A percentile compares a stretch with the other conserved stretches of the same genome.
phyloP scores from a whole-genome alignment of 2,888 invertebrate species.

The Agyllia agylla region DNA sequence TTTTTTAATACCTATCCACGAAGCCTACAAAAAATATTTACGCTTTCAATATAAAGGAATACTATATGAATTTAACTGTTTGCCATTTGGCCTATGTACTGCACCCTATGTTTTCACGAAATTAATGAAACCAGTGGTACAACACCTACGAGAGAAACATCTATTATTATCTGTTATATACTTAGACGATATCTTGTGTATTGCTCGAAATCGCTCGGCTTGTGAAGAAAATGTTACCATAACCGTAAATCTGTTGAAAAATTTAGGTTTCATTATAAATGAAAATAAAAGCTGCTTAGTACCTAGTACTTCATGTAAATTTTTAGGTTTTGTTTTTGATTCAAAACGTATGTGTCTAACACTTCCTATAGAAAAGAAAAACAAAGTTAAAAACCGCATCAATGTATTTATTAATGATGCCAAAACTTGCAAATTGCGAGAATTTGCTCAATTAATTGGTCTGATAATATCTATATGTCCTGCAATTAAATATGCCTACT shows the following conservation, averaged over 20 bases:
- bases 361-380: conserved; percentile 2
- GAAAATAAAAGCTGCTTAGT: conserved; percentile 18
- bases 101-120: conserved; percentile 72
- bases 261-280: conserved; percentile 33
- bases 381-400: background rate
- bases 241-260: background rate
- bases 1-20: conserved; percentile 45
- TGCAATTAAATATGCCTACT: conserved; percentile 45
- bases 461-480: conserved; percentile 38
- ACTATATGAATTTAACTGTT: conserved; percentile 64
- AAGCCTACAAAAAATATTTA: conserved; percentile 50
- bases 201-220: background rate
- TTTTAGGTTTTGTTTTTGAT: conserved; percentile 43
- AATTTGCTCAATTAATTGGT: conserved; percentile 38
- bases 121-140: conserved; percentile 61
- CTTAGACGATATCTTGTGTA: conserved; percentile 28
- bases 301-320: background rate
- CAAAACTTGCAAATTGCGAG: conserved; percentile 26
- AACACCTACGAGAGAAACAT: background rate
- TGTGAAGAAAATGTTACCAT: background rate
- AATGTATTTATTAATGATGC: background rate
- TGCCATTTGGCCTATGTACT: conserved; percentile 65
- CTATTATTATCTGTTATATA: background rate
- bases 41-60: conserved; percentile 33
- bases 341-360: conserved; percentile 21